phyloP scores from a whole-genome alignment of 1,140 invertebrate genomes.

The Hylaeus volcanicus region DNA sequence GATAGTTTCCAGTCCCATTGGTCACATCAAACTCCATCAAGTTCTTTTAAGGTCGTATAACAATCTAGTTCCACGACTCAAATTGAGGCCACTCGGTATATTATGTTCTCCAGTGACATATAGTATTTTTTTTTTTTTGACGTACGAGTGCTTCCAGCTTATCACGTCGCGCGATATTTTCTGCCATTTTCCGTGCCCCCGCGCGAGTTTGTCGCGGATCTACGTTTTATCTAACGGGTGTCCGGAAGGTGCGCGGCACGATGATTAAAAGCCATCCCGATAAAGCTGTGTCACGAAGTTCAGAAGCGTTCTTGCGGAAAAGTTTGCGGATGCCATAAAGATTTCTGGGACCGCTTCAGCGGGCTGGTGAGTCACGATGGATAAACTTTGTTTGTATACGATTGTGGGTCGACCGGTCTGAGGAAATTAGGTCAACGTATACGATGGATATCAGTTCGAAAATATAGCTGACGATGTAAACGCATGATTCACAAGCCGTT shows the following conservation, averaged over 20 bases:
- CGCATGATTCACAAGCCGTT: no score
- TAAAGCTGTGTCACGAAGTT: not conserved
- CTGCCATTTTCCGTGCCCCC: constrained; percentile 8
- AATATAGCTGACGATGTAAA: no score
- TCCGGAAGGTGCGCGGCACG: constrained; percentile 8
- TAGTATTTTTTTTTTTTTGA: constrained; percentile 12
- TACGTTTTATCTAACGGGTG: constrained; percentile 26
- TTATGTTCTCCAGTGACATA: constrained; percentile 17
- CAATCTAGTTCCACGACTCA: not conserved
- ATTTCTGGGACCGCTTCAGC: not conserved
- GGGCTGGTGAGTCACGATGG: not conserved
- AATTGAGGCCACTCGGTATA: constrained; percentile 23
- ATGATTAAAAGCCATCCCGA: constrained; percentile 31
- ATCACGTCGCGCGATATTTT: constrained; percentile 20
- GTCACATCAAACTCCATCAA: no score
- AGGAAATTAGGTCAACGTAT: not conserved
- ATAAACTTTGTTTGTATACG: not conserved
- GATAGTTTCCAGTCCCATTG: no score
- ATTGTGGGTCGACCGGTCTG: not conserved
- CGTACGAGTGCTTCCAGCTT: constrained; percentile 24
- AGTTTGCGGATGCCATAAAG: not conserved
- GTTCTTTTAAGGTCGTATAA: no score
- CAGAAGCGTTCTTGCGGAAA: not conserved
- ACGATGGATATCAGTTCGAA: not conserved
- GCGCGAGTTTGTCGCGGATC: constrained; percentile 16